Conservation (phyloP, 1,140 invertebrate species). For the Caerostris darwini region DNA sequence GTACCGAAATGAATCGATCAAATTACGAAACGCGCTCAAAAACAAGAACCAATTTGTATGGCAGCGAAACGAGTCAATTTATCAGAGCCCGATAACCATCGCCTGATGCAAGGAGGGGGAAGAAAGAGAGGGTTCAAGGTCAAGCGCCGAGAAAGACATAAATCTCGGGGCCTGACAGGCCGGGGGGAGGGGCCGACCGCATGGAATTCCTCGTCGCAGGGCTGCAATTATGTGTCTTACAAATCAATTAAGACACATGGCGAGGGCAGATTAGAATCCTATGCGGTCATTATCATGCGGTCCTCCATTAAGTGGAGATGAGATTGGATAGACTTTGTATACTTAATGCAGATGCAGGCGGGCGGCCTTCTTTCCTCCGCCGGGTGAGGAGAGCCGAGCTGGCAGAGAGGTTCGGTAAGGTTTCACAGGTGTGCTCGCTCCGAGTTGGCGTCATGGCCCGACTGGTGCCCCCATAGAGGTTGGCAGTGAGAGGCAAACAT, state of each 20-base stretch:
- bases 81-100: slow-evolving; percentile 35
- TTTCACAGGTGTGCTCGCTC: too few species aligned
- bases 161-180: slow-evolving; percentile 34
- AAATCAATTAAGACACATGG: slow-evolving; percentile 70
- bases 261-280: slow-evolving; percentile 57
- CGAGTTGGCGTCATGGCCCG: too few species aligned
- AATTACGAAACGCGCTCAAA: slow-evolving; percentile 19
- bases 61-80: slow-evolving; percentile 41
- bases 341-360: slow-evolving; percentile 62
- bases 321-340: slow-evolving; percentile 61
- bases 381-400: too few species aligned
- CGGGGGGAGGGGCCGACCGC: slow-evolving; percentile 49
- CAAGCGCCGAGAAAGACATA: slow-evolving; percentile 47
- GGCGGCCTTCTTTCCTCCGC: not conserved
- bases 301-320: slow-evolving; percentile 67
- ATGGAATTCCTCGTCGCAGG: slow-evolving; percentile 38
- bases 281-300: not conserved
- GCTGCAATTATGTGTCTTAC: slow-evolving; percentile 71
- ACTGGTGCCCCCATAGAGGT: too few species aligned
- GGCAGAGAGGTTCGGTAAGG: too few species aligned
- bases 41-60: slow-evolving; percentile 37
- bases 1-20: slow-evolving; percentile 45
- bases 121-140: slow-evolving; percentile 32
- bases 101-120: not conserved
- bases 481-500: too few species aligned